Conservation (phyloP, 2,113 vertebrate species). For the Mystacornis crossleyi region DNA sequence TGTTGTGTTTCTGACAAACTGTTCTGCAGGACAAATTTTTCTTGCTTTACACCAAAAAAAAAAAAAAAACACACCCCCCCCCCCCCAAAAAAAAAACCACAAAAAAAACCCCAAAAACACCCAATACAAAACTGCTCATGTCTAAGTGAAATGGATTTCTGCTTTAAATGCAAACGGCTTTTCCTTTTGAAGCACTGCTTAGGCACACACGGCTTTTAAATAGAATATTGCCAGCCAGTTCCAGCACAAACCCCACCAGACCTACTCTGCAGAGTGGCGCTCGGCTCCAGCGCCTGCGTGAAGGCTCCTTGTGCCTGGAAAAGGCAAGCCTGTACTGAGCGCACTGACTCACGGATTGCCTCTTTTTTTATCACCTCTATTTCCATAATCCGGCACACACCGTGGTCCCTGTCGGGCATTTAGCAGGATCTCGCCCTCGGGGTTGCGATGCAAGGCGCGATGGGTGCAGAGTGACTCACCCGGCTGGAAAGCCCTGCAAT, state of each 20-base stretch:
- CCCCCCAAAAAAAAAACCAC: too few relatives aligned
- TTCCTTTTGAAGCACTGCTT: slow-evolving; percentile 34
- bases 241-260: background rate
- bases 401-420: background rate
- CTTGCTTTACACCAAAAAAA: background rate
- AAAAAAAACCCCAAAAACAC: too few relatives aligned
- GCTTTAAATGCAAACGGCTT: slow-evolving; percentile 21
- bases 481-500: background rate
- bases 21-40: background rate
- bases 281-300: background rate
- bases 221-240: background rate
- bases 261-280: background rate
- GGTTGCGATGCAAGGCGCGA: background rate
- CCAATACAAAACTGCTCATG: background rate
- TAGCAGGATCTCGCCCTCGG: background rate
- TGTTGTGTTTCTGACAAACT: background rate
- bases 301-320: background rate
- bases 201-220: background rate
- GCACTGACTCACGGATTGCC: background rate
- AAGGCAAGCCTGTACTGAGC: background rate
- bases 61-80: too few relatives aligned
- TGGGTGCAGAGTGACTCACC: background rate
- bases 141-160: background rate
- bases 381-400: background rate
- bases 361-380: background rate